Conservation (phyloP, 2,888 invertebrate genomes). For the Iselma pallidipennis region DNA sequence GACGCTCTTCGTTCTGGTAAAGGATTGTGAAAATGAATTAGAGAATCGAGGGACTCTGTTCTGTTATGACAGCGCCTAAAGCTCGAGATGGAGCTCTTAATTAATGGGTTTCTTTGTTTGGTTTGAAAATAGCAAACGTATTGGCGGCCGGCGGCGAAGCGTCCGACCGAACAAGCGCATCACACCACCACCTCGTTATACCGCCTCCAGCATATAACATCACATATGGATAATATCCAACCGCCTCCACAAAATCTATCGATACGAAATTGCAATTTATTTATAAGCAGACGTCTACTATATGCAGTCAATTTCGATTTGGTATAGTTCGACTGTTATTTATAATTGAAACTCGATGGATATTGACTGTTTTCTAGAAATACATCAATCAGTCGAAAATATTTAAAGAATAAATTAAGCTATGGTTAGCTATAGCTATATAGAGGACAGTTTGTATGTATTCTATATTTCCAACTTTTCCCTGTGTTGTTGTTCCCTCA, state of each 20-base stretch:
- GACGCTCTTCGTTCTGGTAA: too few species aligned
- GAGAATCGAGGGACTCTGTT: slow-evolving; percentile 38
- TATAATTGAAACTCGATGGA: too few species aligned
- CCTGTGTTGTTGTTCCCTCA: too few species aligned
- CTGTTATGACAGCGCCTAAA: slow-evolving; percentile 53
- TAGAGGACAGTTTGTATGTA: too few species aligned
- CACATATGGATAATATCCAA: not conserved
- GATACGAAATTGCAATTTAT: not conserved
- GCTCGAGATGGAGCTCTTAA: slow-evolving; percentile 56
- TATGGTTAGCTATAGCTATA: too few species aligned
- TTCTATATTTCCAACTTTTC: too few species aligned
- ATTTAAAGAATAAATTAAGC: too few species aligned
- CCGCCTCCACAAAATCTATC: not conserved
- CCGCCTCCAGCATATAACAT: slow-evolving; percentile 26
- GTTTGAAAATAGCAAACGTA: slow-evolving; percentile 53
- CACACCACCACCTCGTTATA: slow-evolving; percentile 34
- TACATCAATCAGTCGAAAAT: too few species aligned
- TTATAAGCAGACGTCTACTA: too few species aligned
- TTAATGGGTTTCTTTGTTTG: slow-evolving; percentile 57
- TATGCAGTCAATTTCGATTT: too few species aligned
- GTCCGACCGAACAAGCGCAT: slow-evolving; percentile 50
- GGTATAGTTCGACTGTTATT: too few species aligned
- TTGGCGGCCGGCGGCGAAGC: slow-evolving; percentile 49
- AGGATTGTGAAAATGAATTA: slow-evolving; percentile 32
- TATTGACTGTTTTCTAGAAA: too few species aligned